A percentile compares a stretch with the other conserved stretches of the same genome.
These are phyloP conservation scores for Zonitis immaculata DNA, from an alignment of 2,888 invertebrate genomes.

Conservation along the genomic window DNA sequence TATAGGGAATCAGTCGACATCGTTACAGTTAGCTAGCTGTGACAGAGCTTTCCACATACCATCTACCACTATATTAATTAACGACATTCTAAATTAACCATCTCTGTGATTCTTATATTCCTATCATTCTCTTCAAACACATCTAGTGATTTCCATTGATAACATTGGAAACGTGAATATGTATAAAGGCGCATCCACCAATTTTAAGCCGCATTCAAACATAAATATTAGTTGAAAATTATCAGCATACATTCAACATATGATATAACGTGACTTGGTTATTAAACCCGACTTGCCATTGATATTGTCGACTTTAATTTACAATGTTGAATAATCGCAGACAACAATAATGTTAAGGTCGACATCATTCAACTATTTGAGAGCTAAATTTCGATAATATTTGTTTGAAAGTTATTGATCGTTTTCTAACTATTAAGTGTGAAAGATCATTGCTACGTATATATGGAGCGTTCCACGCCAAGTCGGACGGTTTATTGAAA, in stretches of 20 bases:
- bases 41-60: background rate
- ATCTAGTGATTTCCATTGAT: no score
- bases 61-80: background rate
- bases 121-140: background rate
- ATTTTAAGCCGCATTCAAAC: background rate
- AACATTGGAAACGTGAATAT: no score
- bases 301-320: constrained; percentile 7
- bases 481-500: no score
- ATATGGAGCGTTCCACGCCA: no score
- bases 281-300: background rate
- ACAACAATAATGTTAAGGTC: background rate
- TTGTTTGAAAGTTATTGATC: background rate
- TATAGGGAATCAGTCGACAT: constrained; percentile 3
- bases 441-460: background rate
- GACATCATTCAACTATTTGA: background rate
- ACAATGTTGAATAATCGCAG: constrained; percentile 3
- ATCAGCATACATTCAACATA: background rate
- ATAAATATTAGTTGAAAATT: constrained; percentile 1
- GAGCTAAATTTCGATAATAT: constrained; percentile 2
- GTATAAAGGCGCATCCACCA: background rate
- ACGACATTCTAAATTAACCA: background rate
- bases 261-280: background rate
- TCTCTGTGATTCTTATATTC: background rate
- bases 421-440: background rate
- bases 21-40: constrained; percentile 3